Evolutionary conservation across 2,113 vertebrate genomes (phyloP).

Genomic region (Oenanthe melanoleuca): DNA sequence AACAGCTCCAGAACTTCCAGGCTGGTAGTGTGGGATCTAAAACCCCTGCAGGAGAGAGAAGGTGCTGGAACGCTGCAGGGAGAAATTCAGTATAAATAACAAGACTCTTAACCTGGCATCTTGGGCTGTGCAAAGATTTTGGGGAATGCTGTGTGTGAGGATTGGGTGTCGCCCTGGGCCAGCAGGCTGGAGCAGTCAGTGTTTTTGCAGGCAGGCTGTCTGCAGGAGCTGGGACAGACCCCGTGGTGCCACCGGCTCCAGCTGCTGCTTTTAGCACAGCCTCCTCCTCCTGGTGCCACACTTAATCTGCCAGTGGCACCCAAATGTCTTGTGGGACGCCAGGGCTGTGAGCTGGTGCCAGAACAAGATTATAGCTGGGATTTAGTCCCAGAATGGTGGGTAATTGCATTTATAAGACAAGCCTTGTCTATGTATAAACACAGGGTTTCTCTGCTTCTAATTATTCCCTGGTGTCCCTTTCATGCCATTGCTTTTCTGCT

Average conservation of each 20-base stretch:
- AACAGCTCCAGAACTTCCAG: not conserved
- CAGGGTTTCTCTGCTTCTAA: constrained; percentile 39
- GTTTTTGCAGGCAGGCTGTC: not conserved
- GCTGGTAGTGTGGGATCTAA: not conserved
- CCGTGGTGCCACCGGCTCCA: not conserved
- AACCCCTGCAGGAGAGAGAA: not conserved
- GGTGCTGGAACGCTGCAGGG: not conserved
- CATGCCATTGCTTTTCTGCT: not conserved
- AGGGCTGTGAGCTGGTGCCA: constrained; percentile 53
- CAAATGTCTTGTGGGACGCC: constrained; percentile 16
- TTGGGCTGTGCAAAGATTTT: not conserved
- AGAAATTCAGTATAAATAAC: not conserved
- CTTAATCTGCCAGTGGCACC: constrained; percentile 47
- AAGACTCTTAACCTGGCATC: not conserved
- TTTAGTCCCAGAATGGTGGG: constrained; percentile 28
- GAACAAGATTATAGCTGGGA: constrained; percentile 40
- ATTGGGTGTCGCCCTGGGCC: not conserved
- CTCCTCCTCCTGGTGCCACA: constrained; percentile 16
- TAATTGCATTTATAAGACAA: constrained; percentile 58
- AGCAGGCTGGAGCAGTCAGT: not conserved
- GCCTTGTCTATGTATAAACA: constrained; percentile 58
- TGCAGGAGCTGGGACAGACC: constrained; percentile 17
- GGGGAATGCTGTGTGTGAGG: constrained; percentile 16
- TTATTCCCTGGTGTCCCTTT: constrained; percentile 46
- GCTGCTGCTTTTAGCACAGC: constrained; percentile 55